Conservation (phyloP, 2,113 vertebrate species). For the Prionailurus viverrinus region DNA sequence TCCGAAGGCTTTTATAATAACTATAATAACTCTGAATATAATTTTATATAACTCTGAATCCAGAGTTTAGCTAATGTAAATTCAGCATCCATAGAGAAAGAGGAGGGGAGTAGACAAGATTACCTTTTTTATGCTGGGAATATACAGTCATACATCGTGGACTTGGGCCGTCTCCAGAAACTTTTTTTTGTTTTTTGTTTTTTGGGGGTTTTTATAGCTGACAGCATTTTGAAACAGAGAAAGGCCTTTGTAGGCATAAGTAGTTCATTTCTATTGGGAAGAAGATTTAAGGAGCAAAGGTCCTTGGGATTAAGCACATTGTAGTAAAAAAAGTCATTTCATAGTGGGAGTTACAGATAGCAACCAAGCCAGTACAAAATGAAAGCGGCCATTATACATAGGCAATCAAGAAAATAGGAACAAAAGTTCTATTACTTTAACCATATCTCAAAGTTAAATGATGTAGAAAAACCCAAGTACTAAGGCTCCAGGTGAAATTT, state of each 20-base stretch:
- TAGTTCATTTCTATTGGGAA: constrained; percentile 59
- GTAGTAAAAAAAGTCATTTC: neutral
- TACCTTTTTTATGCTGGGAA: constrained; percentile 12
- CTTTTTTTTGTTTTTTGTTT: neutral
- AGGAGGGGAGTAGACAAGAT: neutral
- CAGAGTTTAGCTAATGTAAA: constrained; percentile 48
- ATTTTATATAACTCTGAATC: too few species aligned
- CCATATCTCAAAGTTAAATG: constrained; percentile 19
- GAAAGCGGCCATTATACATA: neutral
- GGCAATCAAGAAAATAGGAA: constrained; percentile 8
- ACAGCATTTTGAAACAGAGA: constrained; percentile 34
- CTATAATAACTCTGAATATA: too few species aligned
- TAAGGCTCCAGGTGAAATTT: constrained; percentile 36
- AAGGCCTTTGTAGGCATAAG: neutral
- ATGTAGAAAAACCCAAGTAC: neutral
- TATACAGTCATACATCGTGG: neutral
- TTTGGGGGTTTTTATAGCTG: neutral
- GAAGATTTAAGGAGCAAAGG: constrained; percentile 29
- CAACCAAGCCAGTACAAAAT: constrained; percentile 28
- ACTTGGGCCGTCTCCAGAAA: constrained; percentile 6
- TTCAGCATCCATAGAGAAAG: constrained; percentile 35
- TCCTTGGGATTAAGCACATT: constrained; percentile 46
- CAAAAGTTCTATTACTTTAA: neutral
- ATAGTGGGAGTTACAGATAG: neutral
- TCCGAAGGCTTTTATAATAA: neutral